Evolutionary conservation across 2,113 vertebrate species (phyloP), one percentile per base, ranked within the genome.

Genomic region (Odontesthes bonariensis): DNA sequence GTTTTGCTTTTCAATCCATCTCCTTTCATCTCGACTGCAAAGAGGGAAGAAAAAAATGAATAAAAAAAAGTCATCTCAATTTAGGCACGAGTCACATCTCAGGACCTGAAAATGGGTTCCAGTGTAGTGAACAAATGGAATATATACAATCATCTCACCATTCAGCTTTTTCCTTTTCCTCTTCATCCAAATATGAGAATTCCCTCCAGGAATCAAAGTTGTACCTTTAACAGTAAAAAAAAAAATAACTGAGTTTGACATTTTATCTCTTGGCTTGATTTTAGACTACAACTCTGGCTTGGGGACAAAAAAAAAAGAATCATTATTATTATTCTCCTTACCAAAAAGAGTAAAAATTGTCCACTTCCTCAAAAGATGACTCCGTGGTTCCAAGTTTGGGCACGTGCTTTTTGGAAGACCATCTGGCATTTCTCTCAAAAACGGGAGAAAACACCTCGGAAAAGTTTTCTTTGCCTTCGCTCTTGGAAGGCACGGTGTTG

Each of bases 191-290:
- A 79, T 99, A 99, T 10, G 98, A 99, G 92, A 99, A 99, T 74
- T 99, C 98, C 92, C 98, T 95, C 98, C 98, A 99, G 8, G 98
- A 99, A 88, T 99, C 98, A 93, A 99, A 99, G 93, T 98, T 98
- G 91, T 99, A 99, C 98, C 98, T 94, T 95, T 31, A 85, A 62
- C 0, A 8, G 5, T 0, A 27, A 12, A 0, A 40, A 4, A 14
- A 13, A 4, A 0, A 40, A 4, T n/a, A 13, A 4, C 35, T 2
- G 32, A 11, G 4, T 17, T 13, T 66, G 5, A 12, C 40, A 20
- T 79, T 7, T 14, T 32, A 6, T 47, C 4, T 20, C 1, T 33
- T 10, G 3, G 1, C 27, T 8, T 13, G 19, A 4, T 44, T 44
- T 14, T 16, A 44, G 6, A 3, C 16, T 19, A 1, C n/a, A 16